These are phyloP conservation scores for Eulemur coronatus DNA, from an alignment of 2,797 vertebrate genomes.

Conservation along the genomic window DNA sequence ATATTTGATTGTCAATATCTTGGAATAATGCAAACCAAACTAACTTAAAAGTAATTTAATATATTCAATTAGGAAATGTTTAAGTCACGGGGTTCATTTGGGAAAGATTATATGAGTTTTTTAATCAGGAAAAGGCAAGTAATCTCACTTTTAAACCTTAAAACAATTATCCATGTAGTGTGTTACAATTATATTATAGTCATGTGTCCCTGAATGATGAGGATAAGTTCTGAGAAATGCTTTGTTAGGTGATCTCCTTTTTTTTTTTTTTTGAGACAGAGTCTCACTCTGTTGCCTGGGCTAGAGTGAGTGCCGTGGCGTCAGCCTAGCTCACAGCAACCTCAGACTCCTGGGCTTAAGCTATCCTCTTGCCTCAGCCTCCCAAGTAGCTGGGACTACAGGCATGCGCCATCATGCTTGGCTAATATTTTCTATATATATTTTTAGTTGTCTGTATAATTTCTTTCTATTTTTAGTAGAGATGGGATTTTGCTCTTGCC, in stretches of 20 bases:
- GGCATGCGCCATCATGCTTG: no score
- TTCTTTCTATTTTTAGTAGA: no score
- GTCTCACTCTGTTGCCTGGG: no score
- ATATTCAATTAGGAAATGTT: not conserved
- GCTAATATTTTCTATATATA: no score
- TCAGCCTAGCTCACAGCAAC: no score
- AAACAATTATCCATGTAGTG: not conserved
- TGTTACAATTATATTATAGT: not conserved
- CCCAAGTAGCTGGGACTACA: no score
- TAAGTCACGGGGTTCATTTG: not conserved
- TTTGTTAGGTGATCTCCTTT: not conserved
- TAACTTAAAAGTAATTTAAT: not conserved
- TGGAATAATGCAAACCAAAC: not conserved
- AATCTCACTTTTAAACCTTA: not conserved
- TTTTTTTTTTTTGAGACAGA: no score
- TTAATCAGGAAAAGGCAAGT: not conserved
- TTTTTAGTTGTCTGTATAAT: no score
- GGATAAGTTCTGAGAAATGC: not conserved
- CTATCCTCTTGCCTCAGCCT: no score
- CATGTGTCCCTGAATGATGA: not conserved
- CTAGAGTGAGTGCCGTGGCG: no score
- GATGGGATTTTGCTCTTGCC: no score
- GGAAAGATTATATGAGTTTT: not conserved
- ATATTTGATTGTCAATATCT: not conserved
- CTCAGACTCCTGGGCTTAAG: no score